Evolutionary conservation across 30 jellyfish, hydroid and myxozoan genomes (phyloP).

Genomic region (Hydractinia symbiolongicarpus): DNA sequence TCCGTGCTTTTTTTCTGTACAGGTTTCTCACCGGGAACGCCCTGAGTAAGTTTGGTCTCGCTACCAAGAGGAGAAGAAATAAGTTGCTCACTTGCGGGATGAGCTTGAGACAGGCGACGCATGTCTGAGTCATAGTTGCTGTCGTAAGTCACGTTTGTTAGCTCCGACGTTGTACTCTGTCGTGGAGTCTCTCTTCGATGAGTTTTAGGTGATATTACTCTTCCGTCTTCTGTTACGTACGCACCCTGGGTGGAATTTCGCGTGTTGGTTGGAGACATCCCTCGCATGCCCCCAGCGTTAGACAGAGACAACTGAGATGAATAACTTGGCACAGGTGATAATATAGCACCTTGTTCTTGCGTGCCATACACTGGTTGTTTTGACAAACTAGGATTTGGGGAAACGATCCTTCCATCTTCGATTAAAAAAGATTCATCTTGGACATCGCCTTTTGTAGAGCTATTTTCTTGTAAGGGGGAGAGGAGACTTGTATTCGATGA

Average conservation of each 20-base stretch:
- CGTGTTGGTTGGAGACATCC: no score
- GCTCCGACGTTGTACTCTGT: constrained; percentile 7
- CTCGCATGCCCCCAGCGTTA: not conserved
- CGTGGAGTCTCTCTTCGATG: not conserved
- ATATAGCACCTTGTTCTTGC: not conserved
- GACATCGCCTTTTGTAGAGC: constrained; percentile 18
- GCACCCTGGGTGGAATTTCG: not conserved
- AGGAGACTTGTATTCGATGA: constrained; percentile 6
- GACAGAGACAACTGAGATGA: constrained; percentile 4
- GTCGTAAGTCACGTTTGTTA: not conserved
- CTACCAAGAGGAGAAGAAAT: constrained; percentile 7
- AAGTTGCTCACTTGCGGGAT: not conserved
- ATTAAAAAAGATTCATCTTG: constrained; percentile 11
- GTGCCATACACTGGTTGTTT: constrained; percentile 15
- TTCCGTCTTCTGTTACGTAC: constrained; percentile 7
- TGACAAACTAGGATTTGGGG: constrained; percentile 20
- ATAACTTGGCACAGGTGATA: constrained; percentile 5
- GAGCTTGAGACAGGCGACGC: not conserved
- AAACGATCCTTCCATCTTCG: not conserved
- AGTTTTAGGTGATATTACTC: not conserved
- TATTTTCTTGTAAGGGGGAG: constrained; percentile 7
- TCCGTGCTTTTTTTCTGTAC: not conserved
- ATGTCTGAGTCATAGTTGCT: not conserved
- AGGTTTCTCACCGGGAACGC: constrained; percentile 20
- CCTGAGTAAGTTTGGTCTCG: constrained; percentile 6